Base-by-base conservation (phyloP, 2,113 vertebrate genomes). In the Myiagra hebetior region DNA sequence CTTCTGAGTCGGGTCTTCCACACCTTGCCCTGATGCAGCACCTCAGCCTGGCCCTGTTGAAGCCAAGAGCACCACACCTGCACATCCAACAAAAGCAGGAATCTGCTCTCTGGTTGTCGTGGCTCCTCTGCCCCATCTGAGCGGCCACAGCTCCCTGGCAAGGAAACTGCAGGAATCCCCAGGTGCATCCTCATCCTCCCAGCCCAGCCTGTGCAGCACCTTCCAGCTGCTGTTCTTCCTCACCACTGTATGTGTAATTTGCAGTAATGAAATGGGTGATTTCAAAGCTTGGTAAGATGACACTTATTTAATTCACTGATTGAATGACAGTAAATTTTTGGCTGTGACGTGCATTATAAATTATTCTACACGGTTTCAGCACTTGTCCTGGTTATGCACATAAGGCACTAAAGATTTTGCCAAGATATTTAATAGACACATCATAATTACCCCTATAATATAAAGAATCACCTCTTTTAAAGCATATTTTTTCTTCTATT, bases 321-420 rank as follows among this genome's bases (percentile, higher is more conserved):
- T 55, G 85, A 94, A 69, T 7, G 47, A 85, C 89, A 89, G 74
- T 12, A 90, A 75, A 74, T 92, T 97, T 95, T 92, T 84, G 90
- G 93, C 88, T 84, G 82, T 59, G 79, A 37, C 1, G 0, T 8
- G 67, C 68, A 41, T 64, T 86, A 75, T 37, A 88, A 92, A 92
- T 95, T 84, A 93, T 93, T 75, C 85, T 75, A 64, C 62, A 15
- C 0, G 8, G 72, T 63, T 93, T 85, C 90, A 90, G 79, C 85
- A 63, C 85, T 94, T 69, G 85, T 49, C 87, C 91, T 93, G 91
- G 68, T 79, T 93, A 69, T 17, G 57, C 91, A 85, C 93, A 90
- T 53, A 96, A 82, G 65, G 75, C 78, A 88, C 44, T 35, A 28
- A 55, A 74, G 59, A 80, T 91, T 84, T 86, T 74, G 90, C 88